phyloP scores from a whole-genome alignment of 2,797 vertebrate genomes.

The Cichlasoma orientale region DNA sequence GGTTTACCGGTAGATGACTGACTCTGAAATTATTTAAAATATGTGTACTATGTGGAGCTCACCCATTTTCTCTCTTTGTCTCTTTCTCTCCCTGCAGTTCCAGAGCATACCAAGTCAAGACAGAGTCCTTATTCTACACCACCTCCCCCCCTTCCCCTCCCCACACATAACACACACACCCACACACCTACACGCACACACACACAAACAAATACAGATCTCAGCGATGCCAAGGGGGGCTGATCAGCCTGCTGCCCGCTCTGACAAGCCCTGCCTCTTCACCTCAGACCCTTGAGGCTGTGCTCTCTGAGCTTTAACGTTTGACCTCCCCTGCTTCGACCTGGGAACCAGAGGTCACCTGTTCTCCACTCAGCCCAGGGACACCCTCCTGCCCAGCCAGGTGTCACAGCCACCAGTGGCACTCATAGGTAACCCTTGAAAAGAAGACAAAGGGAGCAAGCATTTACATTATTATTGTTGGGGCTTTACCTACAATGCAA shows the following conservation, averaged over 20 bases:
- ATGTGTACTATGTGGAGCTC: no score
- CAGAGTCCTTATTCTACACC: constrained; percentile 82
- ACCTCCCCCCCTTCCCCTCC: constrained; percentile 44
- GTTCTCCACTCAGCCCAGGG: constrained; percentile 82
- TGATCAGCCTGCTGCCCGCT: constrained; percentile 85
- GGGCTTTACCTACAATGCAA: no score
- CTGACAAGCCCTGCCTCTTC: constrained; percentile 88
- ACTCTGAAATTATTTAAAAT: no score
- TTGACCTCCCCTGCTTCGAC: constrained; percentile 80
- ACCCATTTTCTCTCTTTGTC: not conserved
- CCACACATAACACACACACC: constrained; percentile 20
- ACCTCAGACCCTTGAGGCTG: constrained; percentile 89
- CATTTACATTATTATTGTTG: not conserved
- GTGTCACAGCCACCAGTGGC: constrained; percentile 83
- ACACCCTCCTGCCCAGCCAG: constrained; percentile 82
- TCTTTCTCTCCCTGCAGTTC: constrained; percentile 80
- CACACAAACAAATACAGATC: constrained; percentile 71
- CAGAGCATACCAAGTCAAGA: constrained; percentile 89
- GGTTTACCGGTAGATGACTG: no score
- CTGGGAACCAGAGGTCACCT: constrained; percentile 86
- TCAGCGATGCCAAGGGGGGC: constrained; percentile 96
- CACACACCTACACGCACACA: constrained; percentile 42
- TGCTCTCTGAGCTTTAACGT: constrained; percentile 85
- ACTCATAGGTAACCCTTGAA: constrained; percentile 84
- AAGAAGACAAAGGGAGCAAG: not conserved